Evolutionary conservation across 92 coral and sea anemone genomes (phyloP).

Genomic region (Pocillopora meandrina): DNA sequence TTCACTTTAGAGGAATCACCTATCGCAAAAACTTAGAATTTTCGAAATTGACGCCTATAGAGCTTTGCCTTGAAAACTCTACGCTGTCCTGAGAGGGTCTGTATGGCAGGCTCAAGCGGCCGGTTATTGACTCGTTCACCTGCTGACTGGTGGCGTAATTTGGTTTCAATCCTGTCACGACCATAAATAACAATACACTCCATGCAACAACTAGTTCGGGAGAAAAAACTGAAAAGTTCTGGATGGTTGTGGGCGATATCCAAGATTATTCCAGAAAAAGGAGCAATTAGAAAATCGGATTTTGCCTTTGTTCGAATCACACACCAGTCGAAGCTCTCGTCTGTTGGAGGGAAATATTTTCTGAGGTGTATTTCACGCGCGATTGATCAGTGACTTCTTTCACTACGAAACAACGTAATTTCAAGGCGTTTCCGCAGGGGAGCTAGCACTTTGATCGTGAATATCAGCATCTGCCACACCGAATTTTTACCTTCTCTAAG

Average conservation of each 20-base stretch:
- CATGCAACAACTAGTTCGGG: constrained; percentile 32
- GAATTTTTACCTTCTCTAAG: neutral
- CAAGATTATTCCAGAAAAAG: neutral
- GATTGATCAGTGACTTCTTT: neutral
- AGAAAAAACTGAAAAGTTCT: constrained; percentile 43
- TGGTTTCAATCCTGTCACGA: constrained; percentile 41
- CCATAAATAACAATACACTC: constrained; percentile 47
- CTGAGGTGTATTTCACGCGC: constrained; percentile 6
- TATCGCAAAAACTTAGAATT: neutral
- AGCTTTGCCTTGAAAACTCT: neutral
- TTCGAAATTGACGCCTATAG: neutral
- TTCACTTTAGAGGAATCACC: too few species aligned
- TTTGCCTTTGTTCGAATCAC: neutral
- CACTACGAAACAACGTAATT: constrained; percentile 24
- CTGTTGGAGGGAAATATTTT: neutral
- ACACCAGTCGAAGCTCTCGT: neutral
- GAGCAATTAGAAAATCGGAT: neutral
- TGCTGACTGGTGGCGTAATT: constrained; percentile 54
- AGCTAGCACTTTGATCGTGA: neutral
- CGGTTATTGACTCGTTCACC: constrained; percentile 23
- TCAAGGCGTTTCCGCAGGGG: constrained; percentile 40
- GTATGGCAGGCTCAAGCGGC: constrained; percentile 30
- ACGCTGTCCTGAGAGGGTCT: neutral
- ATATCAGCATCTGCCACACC: neutral
- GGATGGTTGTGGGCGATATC: constrained; percentile 29